Conservation (phyloP, 2,797 vertebrate genomes). For the Alectoris magna region DNA sequence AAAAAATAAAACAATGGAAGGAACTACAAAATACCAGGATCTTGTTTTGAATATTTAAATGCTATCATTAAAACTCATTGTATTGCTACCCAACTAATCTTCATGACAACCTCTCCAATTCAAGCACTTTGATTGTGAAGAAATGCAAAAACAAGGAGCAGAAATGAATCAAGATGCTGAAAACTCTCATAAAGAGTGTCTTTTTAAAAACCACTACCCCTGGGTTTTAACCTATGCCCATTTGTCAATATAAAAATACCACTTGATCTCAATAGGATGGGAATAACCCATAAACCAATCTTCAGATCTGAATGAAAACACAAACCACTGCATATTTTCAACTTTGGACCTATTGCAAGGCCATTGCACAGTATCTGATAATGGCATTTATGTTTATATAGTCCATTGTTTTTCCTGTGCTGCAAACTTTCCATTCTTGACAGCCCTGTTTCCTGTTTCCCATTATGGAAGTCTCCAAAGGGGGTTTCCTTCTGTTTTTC, state of each 20-base stretch:
- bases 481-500: conserved; percentile 67
- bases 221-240: conserved; percentile 46
- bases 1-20: neutral
- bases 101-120: conserved; percentile 2
- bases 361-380: conserved; percentile 58
- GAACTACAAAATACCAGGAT: neutral
- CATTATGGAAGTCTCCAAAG: conserved; percentile 63
- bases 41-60: conserved; percentile 40
- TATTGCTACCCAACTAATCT: conserved; percentile 17
- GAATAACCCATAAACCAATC: conserved; percentile 42
- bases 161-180: conserved; percentile 46
- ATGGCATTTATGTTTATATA: conserved; percentile 57
- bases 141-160: conserved; percentile 23
- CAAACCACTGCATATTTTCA: conserved; percentile 63
- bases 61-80: conserved; percentile 1
- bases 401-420: conserved; percentile 65
- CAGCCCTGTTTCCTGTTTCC: conserved; percentile 62
- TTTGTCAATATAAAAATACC: conserved; percentile 40
- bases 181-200: neutral
- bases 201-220: neutral
- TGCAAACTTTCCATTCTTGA: conserved; percentile 59
- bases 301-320: conserved; percentile 61
- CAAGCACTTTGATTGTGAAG: conserved; percentile 9
- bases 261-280: conserved; percentile 33
- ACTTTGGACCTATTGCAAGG: conserved; percentile 45